Percentiles rank a stretch among this genome's conserved stretches.
Evolutionary conservation across 2,888 invertebrate genomes (phyloP).

Genomic region (Protodeltote pygarga): DNA sequence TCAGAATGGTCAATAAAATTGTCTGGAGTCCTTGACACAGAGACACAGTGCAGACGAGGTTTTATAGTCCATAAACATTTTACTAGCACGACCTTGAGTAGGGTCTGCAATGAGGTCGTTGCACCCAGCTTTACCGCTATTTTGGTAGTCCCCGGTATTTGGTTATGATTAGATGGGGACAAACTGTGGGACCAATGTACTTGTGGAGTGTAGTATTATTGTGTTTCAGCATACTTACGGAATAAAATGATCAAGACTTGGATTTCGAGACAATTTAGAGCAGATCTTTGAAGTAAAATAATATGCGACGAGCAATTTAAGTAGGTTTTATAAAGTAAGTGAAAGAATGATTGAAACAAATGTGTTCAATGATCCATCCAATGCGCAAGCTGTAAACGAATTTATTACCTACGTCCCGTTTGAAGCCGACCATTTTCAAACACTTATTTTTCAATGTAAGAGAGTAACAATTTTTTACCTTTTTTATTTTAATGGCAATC

Average conservation of each 20-base stretch:
- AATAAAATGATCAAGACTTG: not conserved
- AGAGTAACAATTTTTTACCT: slow-evolving; percentile 31
- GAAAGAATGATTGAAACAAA: slow-evolving; percentile 25
- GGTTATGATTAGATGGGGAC: slow-evolving; percentile 56
- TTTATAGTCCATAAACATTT: slow-evolving; percentile 87
- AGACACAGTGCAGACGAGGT: slow-evolving; percentile 83
- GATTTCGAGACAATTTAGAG: slow-evolving; percentile 1
- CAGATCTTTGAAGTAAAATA: not conserved
- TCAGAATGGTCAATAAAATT: slow-evolving; percentile 79
- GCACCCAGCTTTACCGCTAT: slow-evolving; percentile 77
- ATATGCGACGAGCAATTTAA: slow-evolving; percentile 3
- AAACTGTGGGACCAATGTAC: slow-evolving; percentile 22
- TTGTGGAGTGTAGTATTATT: slow-evolving; percentile 13
- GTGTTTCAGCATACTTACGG: slow-evolving; percentile 8
- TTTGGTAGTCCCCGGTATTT: slow-evolving; percentile 55
- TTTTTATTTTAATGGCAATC: slow-evolving; percentile 44
- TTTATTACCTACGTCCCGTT: slow-evolving; percentile 36
- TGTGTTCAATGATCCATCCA: slow-evolving; percentile 21
- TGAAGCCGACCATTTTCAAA: slow-evolving; percentile 33
- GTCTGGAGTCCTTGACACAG: slow-evolving; percentile 85
- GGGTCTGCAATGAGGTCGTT: slow-evolving; percentile 85
- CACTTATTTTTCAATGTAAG: slow-evolving; percentile 35
- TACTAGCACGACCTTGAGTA: slow-evolving; percentile 85
- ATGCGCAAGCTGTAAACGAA: slow-evolving; percentile 19
- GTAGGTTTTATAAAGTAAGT: not conserved